Evolutionary conservation across 2,888 invertebrate species (phyloP).

Genomic region (Euplagia quadripunctaria): DNA sequence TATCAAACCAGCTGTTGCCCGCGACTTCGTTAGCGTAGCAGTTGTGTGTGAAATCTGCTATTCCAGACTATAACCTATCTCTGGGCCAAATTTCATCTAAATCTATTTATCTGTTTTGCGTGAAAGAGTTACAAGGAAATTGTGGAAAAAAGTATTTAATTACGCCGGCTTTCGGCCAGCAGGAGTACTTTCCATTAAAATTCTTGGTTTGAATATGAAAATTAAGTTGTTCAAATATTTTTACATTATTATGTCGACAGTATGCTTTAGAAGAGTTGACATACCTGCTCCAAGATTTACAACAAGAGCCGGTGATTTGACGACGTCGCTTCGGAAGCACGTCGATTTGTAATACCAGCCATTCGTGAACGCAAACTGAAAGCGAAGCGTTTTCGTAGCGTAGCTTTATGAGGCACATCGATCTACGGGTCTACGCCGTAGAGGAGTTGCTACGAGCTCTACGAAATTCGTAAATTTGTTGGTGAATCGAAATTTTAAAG

Average conservation of each 20-base stretch:
- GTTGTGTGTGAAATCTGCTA: too few species aligned
- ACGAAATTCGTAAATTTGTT: conserved; percentile 6
- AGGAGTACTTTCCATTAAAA: too few species aligned
- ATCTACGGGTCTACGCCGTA: conserved; percentile 22
- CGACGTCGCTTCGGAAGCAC: conserved; percentile 14
- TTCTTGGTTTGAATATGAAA: too few species aligned
- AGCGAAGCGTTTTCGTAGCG: conserved; percentile 19
- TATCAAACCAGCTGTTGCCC: too few species aligned
- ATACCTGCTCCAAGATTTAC: not conserved
- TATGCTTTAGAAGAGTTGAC: not conserved
- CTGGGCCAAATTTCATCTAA: too few species aligned
- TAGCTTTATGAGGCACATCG: conserved; percentile 17
- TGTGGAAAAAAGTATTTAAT: too few species aligned
- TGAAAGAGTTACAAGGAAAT: too few species aligned
- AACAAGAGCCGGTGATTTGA: conserved; percentile 14
- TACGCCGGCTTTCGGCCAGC: too few species aligned
- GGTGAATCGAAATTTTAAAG: not conserved
- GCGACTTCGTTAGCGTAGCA: too few species aligned
- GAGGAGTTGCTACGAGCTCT: conserved; percentile 12
- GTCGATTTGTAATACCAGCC: conserved; percentile 19
- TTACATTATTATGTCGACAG: not conserved
- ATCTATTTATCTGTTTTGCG: too few species aligned
- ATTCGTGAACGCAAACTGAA: conserved; percentile 10
- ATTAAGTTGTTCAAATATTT: too few species aligned
- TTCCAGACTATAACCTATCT: too few species aligned